phyloP scores from a whole-genome alignment of 1,140 invertebrate genomes.

The Camponotus pennsylvanicus region DNA sequence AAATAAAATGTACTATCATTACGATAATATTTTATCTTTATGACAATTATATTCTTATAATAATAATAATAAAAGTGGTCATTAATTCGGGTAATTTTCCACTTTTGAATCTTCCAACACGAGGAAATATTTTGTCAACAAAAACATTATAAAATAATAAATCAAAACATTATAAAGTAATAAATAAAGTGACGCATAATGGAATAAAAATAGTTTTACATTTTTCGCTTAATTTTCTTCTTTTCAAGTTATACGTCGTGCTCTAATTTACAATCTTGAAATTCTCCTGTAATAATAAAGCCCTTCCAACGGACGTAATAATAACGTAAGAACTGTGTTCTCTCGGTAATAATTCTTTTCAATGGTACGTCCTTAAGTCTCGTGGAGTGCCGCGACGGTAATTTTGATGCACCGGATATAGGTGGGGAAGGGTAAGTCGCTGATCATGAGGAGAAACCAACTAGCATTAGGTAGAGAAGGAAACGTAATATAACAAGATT shows the following conservation, averaged over 20 bases:
- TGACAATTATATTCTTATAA: too few species aligned
- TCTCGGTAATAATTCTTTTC: conserved; percentile 26
- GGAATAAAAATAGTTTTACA: background rate
- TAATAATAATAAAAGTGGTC: too few species aligned
- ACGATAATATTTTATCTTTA: too few species aligned
- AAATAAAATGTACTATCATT: too few species aligned
- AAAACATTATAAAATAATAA: background rate
- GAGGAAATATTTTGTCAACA: too few species aligned
- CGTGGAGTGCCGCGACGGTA: background rate
- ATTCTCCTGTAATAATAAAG: conserved; percentile 14
- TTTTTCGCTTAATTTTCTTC: background rate
- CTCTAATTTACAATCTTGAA: background rate
- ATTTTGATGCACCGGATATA: conserved; percentile 18
- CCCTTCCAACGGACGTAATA: background rate
- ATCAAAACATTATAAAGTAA: background rate
- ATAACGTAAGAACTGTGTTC: background rate
- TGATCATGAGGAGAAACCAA: conserved; percentile 6
- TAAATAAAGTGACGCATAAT: background rate
- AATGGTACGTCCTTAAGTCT: conserved; percentile 1
- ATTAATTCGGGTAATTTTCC: too few species aligned
- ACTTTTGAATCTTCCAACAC: too few species aligned
- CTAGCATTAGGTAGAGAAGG: conserved; percentile 33
- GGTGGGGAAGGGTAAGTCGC: background rate
- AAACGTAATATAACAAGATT: conserved; percentile 68
- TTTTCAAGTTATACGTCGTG: background rate